phyloP scores from a whole-genome alignment of 2,113 vertebrate species.

The Chauna torquata region DNA sequence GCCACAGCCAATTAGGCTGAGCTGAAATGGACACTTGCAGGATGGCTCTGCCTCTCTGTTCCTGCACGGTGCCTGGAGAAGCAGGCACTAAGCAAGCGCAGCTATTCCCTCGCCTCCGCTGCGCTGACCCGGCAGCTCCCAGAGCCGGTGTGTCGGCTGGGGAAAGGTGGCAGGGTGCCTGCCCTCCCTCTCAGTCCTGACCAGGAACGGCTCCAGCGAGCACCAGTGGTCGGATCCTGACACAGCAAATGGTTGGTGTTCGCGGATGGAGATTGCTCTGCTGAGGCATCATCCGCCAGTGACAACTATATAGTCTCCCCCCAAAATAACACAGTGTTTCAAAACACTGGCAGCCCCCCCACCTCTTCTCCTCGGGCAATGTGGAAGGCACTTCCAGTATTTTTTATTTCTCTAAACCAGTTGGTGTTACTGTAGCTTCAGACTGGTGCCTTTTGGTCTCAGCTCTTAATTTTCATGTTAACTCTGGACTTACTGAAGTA shows the following conservation, averaged over 20 bases:
- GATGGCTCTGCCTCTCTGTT: neutral
- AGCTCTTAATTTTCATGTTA: neutral
- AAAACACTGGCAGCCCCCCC: neutral
- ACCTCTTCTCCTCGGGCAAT: neutral
- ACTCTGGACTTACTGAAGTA: neutral
- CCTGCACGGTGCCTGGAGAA: neutral
- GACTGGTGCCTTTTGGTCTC: neutral
- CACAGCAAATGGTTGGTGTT: neutral
- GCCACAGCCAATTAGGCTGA: conserved; percentile 55
- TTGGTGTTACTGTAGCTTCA: neutral
- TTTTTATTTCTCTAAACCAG: neutral
- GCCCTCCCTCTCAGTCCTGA: neutral
- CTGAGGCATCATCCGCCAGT: neutral
- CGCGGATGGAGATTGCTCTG: neutral
- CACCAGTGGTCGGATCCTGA: rapidly evolving
- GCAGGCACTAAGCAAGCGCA: neutral
- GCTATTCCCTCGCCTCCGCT: neutral
- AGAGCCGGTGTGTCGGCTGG: rapidly evolving
- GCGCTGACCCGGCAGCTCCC: neutral
- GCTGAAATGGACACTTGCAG: conserved; percentile 37
- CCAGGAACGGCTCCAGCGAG: neutral
- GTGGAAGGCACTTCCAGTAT: neutral
- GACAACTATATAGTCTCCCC: neutral
- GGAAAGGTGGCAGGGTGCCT: neutral
- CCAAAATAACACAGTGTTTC: neutral